These are phyloP conservation scores for Ganaspis sp. DNA, from an alignment of 1,140 invertebrate species.

Conservation along the genomic window DNA sequence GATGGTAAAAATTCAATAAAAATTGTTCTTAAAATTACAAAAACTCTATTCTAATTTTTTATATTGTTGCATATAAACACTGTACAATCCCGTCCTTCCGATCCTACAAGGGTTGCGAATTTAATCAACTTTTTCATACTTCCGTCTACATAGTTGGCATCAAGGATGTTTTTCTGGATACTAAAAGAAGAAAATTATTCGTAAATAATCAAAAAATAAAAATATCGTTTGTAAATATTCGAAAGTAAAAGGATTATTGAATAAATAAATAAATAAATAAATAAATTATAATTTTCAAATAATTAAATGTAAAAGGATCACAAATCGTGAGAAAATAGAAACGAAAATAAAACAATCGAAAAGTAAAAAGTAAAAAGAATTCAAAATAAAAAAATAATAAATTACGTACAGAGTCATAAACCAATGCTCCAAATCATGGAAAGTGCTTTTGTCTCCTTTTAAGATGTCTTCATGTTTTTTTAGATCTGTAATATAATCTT, in stretches of 20 bases:
- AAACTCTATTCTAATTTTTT: constrained; percentile 39
- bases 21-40: constrained; percentile 20
- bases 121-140: constrained; percentile 66
- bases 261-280: too few species aligned
- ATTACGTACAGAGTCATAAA: constrained; percentile 69
- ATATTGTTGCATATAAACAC: constrained; percentile 61
- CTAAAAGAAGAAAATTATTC: constrained; percentile 58
- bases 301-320: constrained; percentile 22
- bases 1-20: too few species aligned
- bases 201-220: neutral
- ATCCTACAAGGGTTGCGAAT: constrained; percentile 66
- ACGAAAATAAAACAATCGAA: too few species aligned
- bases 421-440: constrained; percentile 68
- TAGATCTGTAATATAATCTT: constrained; percentile 63
- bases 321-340: constrained; percentile 11
- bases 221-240: constrained; percentile 17
- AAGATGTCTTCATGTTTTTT: constrained; percentile 62
- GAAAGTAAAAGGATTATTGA: neutral
- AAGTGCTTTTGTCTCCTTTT: constrained; percentile 59
- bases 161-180: constrained; percentile 63
- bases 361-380: neutral
- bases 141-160: constrained; percentile 55
- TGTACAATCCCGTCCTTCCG: constrained; percentile 56
- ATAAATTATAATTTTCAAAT: too few species aligned
- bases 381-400: constrained; percentile 30